phyloP scores from a whole-genome alignment of 2,113 vertebrate genomes.

The Myiopsitta monachus region DNA sequence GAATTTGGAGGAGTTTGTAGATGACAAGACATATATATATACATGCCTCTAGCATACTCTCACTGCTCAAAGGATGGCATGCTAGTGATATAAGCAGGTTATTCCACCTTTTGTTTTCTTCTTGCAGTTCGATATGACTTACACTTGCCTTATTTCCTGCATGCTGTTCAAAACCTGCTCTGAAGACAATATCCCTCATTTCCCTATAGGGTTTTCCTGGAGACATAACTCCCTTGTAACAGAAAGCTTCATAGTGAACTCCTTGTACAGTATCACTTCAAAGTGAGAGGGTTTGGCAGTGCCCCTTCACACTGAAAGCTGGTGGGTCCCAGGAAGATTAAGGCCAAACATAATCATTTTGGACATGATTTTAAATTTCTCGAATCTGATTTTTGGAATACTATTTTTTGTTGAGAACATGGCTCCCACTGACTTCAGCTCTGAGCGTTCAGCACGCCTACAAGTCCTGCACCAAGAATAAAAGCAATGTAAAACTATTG shows the following conservation, averaged over 20 bases:
- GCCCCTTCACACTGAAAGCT: neutral
- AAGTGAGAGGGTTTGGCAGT: neutral
- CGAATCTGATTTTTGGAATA: neutral
- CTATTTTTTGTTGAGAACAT: neutral
- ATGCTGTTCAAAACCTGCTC: neutral
- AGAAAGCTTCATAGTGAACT: neutral
- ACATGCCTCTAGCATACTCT: neutral
- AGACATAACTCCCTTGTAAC: neutral
- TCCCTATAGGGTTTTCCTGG: neutral
- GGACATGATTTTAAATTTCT: neutral
- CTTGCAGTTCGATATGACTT: neutral
- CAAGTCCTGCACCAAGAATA: conserved; percentile 28
- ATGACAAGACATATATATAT: neutral
- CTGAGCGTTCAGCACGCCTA: neutral
- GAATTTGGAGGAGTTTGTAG: neutral
- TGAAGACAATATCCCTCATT: neutral
- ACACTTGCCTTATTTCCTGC: neutral
- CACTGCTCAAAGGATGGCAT: neutral
- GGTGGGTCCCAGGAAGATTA: neutral
- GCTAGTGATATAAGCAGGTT: neutral
- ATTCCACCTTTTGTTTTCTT: neutral
- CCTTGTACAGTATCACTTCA: neutral
- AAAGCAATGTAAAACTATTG: conserved; percentile 20
- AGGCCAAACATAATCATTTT: neutral
- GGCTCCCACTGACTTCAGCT: neutral